These are phyloP conservation scores for Drosophila sp. DNA, from an alignment of 1,140 invertebrate genomes.

Conservation along the genomic window DNA sequence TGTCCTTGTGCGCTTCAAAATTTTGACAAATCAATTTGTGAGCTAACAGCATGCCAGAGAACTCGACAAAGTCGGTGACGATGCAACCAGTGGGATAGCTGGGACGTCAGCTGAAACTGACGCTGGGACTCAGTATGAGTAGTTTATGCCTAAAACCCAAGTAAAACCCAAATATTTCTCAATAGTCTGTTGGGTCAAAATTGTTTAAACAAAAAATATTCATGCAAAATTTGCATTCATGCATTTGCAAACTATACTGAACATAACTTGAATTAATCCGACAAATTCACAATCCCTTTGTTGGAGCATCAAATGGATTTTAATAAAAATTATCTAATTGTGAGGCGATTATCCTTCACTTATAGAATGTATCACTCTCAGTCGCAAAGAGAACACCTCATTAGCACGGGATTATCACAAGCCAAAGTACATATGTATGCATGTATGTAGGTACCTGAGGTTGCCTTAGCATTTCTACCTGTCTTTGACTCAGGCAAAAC, in stretches of 20 bases:
- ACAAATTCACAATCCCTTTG: not conserved
- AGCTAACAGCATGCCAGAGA: constrained; percentile 64
- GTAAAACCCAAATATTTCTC: constrained; percentile 71
- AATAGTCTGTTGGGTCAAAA: constrained; percentile 44
- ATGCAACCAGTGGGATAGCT: constrained; percentile 56
- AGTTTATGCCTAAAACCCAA: constrained; percentile 52
- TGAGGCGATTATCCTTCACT: constrained; percentile 68
- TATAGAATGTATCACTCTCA: constrained; percentile 48
- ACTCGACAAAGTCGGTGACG: constrained; percentile 37
- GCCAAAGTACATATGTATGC: constrained; percentile 1
- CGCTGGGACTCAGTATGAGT: constrained; percentile 46
- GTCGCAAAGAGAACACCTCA: constrained; percentile 59
- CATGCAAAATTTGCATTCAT: too few species aligned
- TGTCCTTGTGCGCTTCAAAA: constrained; percentile 70
- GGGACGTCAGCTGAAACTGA: constrained; percentile 11
- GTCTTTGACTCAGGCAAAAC: constrained; percentile 53
- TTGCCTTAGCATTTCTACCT: constrained; percentile 7
- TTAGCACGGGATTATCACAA: constrained; percentile 72
- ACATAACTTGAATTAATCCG: not conserved
- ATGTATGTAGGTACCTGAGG: constrained; percentile 3
- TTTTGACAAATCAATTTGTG: constrained; percentile 78
- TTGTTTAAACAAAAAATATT: constrained; percentile 21
- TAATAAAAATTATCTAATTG: not conserved
- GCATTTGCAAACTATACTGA: not conserved
- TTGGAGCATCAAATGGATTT: not conserved